A percentile compares a stretch with the other conserved stretches of the same genome.
phyloP scores from a whole-genome alignment of 2,797 vertebrate species.

The Pterois miles region DNA sequence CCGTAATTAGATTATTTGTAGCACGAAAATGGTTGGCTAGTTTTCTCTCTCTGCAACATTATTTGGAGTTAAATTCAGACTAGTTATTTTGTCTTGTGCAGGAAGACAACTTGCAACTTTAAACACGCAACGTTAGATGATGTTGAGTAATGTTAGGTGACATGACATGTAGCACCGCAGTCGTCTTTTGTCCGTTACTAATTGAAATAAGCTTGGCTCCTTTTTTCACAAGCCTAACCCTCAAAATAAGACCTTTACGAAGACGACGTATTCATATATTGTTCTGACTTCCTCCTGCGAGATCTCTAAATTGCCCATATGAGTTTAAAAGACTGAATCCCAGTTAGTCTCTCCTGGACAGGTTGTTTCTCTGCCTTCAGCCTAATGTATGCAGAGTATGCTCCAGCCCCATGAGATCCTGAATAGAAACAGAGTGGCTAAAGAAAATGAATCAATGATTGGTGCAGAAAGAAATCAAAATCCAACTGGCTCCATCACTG shows the following conservation, averaged over 20 bases:
- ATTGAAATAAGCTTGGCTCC: neutral
- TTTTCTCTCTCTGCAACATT: neutral
- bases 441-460: slow-evolving; percentile 34
- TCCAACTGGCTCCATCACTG: slow-evolving; percentile 39
- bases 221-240: neutral
- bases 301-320: neutral
- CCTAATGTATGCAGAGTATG: slow-evolving; percentile 13
- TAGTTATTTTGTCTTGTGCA: neutral
- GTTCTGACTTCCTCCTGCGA: neutral
- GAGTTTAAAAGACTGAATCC: slow-evolving; percentile 2
- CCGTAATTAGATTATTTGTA: neutral
- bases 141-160: neutral
- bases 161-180: neutral
- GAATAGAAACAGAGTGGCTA: slow-evolving; percentile 26
- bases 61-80: neutral
- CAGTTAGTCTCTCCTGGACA: neutral
- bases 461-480: slow-evolving; percentile 33
- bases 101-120: neutral
- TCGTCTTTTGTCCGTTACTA: neutral
- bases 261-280: neutral
- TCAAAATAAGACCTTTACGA: neutral
- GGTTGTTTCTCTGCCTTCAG: slow-evolving; percentile 20
- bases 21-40: neutral
- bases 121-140: neutral
- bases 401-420: neutral